Conservation (phyloP, 2,113 vertebrate genomes). For the Nothoprocta perdicaria region DNA sequence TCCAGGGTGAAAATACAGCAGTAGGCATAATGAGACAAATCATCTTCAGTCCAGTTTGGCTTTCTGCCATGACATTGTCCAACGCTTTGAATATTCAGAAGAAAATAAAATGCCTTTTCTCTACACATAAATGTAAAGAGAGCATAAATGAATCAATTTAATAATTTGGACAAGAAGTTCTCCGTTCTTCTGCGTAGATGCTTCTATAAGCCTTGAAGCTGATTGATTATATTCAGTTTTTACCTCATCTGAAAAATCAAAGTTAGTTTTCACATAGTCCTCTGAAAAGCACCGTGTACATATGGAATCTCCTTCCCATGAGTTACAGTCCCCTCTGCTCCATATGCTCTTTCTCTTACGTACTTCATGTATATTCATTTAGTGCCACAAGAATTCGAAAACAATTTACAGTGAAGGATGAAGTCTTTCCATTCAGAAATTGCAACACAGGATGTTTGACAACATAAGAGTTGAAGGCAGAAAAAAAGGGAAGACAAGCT, state of each 20-base stretch:
- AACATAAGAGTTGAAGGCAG: not conserved
- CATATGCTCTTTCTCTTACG: not conserved
- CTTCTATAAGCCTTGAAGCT: not conserved
- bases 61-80: conserved; percentile 35
- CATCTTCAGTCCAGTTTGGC: conserved; percentile 63
- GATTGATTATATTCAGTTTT: not conserved
- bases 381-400: not conserved
- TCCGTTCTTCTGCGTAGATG: not conserved
- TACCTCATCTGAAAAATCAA: not conserved
- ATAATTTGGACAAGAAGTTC: not conserved
- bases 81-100: conserved; percentile 34
- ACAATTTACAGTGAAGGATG: not conserved
- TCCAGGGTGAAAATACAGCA: conserved; percentile 63
- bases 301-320: not conserved
- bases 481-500: not conserved
- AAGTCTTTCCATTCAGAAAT: not conserved
- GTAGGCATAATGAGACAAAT: conserved; percentile 61
- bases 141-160: conserved; percentile 6
- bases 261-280: not conserved
- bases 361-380: not conserved
- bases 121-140: not conserved
- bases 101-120: conserved; percentile 38
- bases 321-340: fast-evolving
- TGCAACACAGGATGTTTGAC: not conserved
- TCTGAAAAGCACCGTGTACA: not conserved